phyloP scores from a whole-genome alignment of 23 tunicate genomes.

The Trididemnum nubilum region DNA sequence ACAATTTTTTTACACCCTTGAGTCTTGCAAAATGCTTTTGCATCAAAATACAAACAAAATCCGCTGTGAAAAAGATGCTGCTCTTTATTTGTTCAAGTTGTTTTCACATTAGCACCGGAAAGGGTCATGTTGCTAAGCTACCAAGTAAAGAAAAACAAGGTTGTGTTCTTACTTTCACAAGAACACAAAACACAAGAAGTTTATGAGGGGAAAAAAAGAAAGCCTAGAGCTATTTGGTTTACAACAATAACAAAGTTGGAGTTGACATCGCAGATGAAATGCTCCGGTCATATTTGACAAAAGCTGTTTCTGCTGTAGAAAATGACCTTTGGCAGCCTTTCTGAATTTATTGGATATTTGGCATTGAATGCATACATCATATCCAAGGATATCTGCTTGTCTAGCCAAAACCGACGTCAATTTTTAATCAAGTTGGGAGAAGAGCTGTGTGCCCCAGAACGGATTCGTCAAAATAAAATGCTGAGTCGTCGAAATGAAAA shows the following conservation, averaged over 20 bases:
- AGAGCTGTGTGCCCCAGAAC: neutral
- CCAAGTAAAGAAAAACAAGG: neutral
- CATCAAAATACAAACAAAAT: neutral
- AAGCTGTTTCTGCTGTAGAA: neutral
- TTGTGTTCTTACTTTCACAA: neutral
- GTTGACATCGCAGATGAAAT: neutral
- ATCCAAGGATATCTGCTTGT: neutral
- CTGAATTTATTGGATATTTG: neutral
- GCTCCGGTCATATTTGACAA: neutral
- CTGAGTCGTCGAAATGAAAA: too few species aligned
- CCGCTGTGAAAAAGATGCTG: neutral
- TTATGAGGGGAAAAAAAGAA: neutral
- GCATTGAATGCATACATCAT: neutral
- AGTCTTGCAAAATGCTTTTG: neutral
- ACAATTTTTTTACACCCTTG: too few species aligned
- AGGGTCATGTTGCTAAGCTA: neutral
- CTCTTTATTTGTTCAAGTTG: neutral
- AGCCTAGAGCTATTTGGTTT: neutral
- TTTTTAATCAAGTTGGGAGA: neutral
- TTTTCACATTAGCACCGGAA: neutral
- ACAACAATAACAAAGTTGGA: neutral
- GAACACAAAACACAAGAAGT: neutral
- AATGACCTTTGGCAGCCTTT: neutral
- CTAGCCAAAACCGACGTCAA: neutral
- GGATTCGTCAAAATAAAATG: neutral